Conservation (phyloP, 64 coral and sea anemone genomes). For the Astreopora myriophthalma region DNA sequence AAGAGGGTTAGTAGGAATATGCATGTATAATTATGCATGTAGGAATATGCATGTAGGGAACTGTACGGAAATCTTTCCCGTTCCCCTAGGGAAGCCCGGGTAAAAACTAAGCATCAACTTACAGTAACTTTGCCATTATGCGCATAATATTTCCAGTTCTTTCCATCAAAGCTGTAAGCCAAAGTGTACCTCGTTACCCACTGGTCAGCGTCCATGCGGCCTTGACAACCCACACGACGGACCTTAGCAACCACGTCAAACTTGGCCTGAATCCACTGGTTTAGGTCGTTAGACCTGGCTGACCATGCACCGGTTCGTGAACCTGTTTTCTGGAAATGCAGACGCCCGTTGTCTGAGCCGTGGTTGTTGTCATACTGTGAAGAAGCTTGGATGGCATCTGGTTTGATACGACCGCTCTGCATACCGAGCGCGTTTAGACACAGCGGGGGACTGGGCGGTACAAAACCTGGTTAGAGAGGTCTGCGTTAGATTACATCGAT, state of each 20-base stretch:
- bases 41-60: too few relatives aligned
- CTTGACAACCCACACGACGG: slow-evolving; percentile 20
- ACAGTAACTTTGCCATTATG: slow-evolving; percentile 31
- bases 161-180: slow-evolving; percentile 64
- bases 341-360: slow-evolving; percentile 26
- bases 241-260: slow-evolving; percentile 48
- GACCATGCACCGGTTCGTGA: slow-evolving; percentile 23
- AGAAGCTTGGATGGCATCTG: slow-evolving; percentile 34
- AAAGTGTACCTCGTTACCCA: slow-evolving; percentile 55
- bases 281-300: not conserved
- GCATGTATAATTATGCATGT: too few relatives aligned
- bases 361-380: slow-evolving; percentile 1
- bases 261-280: slow-evolving; percentile 54
- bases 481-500: not conserved
- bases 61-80: too few relatives aligned
- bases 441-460: not conserved
- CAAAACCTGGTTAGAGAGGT: slow-evolving; percentile 22
- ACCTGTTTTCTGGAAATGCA: slow-evolving; percentile 48
- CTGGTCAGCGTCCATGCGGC: slow-evolving; percentile 34
- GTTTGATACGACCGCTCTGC: slow-evolving; percentile 2
- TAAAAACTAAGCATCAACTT: too few relatives aligned
- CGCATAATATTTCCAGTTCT: not conserved
- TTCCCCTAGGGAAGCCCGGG: too few relatives aligned
- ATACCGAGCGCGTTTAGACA: slow-evolving; percentile 61
- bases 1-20: too few relatives aligned